These are phyloP conservation scores for Cylindroiulus punctatus DNA, from an alignment of 2,888 invertebrate genomes.

Conservation along the genomic window DNA sequence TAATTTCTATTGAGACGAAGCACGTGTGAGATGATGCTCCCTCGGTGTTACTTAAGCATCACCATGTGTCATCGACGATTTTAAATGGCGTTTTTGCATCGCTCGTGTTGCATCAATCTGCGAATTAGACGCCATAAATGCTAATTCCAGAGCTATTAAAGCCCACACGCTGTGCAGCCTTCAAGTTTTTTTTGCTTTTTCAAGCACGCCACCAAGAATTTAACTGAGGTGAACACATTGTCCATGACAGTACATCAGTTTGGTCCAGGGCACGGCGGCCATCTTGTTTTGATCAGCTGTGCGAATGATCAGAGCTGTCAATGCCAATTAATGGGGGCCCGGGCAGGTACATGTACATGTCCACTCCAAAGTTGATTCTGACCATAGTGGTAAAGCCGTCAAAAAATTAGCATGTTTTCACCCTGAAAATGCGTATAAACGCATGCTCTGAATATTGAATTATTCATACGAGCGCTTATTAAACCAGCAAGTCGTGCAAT, in stretches of 20 bases:
- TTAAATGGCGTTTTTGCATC: neutral
- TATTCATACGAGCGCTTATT: neutral
- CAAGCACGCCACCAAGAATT: neutral
- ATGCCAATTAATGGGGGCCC: neutral
- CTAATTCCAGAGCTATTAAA: neutral
- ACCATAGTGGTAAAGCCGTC: no score
- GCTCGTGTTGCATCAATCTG: neutral
- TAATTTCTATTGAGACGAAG: slow-evolving; percentile 27
- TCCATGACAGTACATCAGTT: neutral
- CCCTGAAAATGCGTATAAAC: neutral
- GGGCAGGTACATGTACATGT: neutral
- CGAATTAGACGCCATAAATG: slow-evolving; percentile 8
- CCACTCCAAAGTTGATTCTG: no score
- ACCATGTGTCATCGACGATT: slow-evolving; percentile 25
- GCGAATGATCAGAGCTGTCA: neutral
- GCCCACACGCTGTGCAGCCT: neutral
- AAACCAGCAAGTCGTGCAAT: neutral
- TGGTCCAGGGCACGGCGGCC: neutral
- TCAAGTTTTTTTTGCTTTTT: neutral
- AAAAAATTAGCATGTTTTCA: neutral
- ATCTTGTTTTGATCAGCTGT: neutral
- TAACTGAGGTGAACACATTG: neutral
- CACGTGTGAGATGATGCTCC: slow-evolving; percentile 44
- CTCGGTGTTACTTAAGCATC: slow-evolving; percentile 24
- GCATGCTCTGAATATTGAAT: neutral